Conservation (phyloP, 2,888 invertebrate genomes). For the Folsomia candida region DNA sequence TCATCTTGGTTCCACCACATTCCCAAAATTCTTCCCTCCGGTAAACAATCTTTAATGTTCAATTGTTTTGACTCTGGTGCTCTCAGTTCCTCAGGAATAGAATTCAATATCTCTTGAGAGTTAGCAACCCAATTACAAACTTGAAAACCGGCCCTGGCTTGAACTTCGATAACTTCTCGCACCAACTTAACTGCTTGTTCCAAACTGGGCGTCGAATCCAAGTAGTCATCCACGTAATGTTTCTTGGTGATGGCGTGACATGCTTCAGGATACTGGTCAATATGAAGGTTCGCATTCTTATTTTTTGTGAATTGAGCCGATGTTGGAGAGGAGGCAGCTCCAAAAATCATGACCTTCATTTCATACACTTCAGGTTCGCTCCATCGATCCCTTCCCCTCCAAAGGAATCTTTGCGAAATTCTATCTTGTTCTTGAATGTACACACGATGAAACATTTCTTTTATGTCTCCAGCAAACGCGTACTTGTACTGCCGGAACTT, state of each 20-base stretch:
- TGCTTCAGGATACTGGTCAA: slow-evolving; percentile 14
- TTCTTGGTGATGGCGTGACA: not conserved
- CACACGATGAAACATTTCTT: slow-evolving; percentile 31
- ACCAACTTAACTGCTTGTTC: slow-evolving; percentile 11
- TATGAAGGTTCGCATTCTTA: slow-evolving; percentile 16
- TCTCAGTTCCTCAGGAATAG: no score
- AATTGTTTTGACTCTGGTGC: no score
- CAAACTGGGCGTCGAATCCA: not conserved
- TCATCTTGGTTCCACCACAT: no score
- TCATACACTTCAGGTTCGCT: not conserved
- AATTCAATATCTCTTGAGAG: not conserved
- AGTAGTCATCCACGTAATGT: slow-evolving; percentile 30
- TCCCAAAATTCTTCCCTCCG: no score
- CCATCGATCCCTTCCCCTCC: slow-evolving; percentile 8
- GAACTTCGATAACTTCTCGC: slow-evolving; percentile 9
- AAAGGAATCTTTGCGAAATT: slow-evolving; percentile 23
- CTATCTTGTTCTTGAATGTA: slow-evolving; percentile 16
- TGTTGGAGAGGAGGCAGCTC: slow-evolving; percentile 28
- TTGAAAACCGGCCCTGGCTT: slow-evolving; percentile 12
- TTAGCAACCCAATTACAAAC: slow-evolving; percentile 21
- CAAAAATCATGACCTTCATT: slow-evolving; percentile 29
- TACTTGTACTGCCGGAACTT: no score
- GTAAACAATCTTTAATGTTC: no score
- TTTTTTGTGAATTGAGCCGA: slow-evolving; percentile 26
- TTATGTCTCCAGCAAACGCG: slow-evolving; percentile 32